Percentiles rank a stretch among this genome's conserved stretches.
These are phyloP conservation scores for Forbesichthys papilliferus DNA, from an alignment of 2,113 vertebrate species.

Conservation along the genomic window DNA sequence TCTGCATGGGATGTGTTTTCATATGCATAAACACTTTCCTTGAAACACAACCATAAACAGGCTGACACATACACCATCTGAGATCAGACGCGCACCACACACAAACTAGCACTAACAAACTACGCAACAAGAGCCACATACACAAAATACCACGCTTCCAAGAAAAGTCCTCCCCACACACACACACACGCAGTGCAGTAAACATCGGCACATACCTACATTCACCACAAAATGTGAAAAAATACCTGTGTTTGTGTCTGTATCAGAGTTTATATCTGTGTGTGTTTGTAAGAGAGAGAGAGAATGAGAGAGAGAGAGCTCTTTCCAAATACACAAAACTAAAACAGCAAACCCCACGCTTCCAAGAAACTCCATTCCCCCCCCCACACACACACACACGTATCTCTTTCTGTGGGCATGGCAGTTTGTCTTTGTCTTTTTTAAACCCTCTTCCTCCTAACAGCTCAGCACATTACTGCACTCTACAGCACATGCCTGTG, in stretches of 20 bases:
- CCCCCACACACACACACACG: slow-evolving; percentile 19
- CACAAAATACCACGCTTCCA: slow-evolving; percentile 25
- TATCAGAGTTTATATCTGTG: slow-evolving; percentile 13
- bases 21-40: neutral
- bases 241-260: slow-evolving; percentile 34
- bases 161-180: slow-evolving; percentile 18
- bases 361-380: slow-evolving; percentile 8
- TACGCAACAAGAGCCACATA: slow-evolving; percentile 13
- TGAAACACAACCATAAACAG: neutral
- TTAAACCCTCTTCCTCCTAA: slow-evolving; percentile 62
- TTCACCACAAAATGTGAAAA: slow-evolving; percentile 55
- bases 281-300: slow-evolving; percentile 11
- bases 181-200: slow-evolving; percentile 42
- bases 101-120: neutral
- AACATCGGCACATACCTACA: slow-evolving; percentile 50
- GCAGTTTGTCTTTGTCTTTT: slow-evolving; percentile 45
- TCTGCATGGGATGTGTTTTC: neutral
- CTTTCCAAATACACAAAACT: neutral
- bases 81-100: slow-evolving; percentile 24
- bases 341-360: slow-evolving; percentile 39
- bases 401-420: slow-evolving; percentile 44
- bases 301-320: neutral
- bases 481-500: slow-evolving; percentile 2
- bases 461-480: slow-evolving; percentile 57
- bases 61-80: slow-evolving; percentile 34